Percentiles rank a stretch among this genome's conserved stretches.
These are phyloP conservation scores for Adela reaumurella DNA, from an alignment of 2,888 invertebrate species.

Conservation along the genomic window DNA sequence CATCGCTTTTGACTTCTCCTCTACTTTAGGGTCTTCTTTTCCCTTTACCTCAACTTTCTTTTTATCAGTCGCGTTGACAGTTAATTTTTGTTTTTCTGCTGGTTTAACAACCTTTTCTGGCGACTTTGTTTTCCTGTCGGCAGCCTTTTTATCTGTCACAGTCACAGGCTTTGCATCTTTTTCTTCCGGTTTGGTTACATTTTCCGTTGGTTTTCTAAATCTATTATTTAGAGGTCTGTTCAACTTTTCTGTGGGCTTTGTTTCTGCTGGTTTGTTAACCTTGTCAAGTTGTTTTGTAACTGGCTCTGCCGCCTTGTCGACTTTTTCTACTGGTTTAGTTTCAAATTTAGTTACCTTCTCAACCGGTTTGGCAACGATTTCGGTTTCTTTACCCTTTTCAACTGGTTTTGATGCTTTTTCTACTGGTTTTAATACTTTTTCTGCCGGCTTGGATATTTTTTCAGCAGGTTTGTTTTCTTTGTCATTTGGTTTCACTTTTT, in stretches of 20 bases:
- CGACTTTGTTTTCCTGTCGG: conserved; percentile 19
- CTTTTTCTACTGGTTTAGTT: conserved; percentile 19
- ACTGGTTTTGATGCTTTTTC: conserved; percentile 21
- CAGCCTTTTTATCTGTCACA: conserved; percentile 22
- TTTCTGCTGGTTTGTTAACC: conserved; percentile 18
- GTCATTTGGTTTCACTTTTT: neutral
- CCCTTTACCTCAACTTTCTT: neutral
- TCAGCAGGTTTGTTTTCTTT: conserved; percentile 25
- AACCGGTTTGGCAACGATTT: conserved; percentile 24
- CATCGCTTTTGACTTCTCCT: conserved; percentile 35
- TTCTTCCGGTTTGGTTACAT: no score
- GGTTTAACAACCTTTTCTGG: conserved; percentile 11
- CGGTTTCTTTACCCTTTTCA: no score
- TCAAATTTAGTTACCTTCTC: conserved; percentile 15
- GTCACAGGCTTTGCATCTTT: no score
- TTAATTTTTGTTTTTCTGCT: conserved; percentile 12
- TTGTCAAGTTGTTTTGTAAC: no score
- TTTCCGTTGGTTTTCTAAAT: no score
- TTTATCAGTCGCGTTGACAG: neutral
- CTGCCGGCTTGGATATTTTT: conserved; percentile 25
- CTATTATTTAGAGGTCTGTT: no score
- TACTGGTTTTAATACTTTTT: conserved; percentile 32
- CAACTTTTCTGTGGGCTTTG: no score
- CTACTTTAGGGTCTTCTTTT: conserved; percentile 13
- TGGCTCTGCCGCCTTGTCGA: conserved; percentile 22